These are phyloP conservation scores for Pseudomyrmex concolor DNA, from an alignment of 1,140 invertebrate genomes.

Conservation along the genomic window DNA sequence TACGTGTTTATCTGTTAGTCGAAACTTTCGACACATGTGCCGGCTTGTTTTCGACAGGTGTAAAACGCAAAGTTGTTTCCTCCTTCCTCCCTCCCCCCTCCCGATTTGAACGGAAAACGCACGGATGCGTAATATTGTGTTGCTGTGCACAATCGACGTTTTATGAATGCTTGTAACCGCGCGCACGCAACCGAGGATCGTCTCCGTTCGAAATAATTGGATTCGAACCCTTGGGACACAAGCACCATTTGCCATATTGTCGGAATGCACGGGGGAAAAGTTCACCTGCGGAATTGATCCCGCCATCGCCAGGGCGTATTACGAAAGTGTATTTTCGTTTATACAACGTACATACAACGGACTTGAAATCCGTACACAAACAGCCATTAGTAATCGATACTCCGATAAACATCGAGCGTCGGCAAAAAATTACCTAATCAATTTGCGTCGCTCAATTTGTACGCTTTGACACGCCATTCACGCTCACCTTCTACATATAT, in stretches of 20 bases:
- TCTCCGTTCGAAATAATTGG: conserved; percentile 41
- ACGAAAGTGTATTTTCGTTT: neutral
- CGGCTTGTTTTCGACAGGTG: neutral
- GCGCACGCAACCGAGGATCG: neutral
- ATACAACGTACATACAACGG: neutral
- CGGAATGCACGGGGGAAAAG: conserved; percentile 10
- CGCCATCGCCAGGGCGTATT: conserved; percentile 4
- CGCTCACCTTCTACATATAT: no score
- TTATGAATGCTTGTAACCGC: neutral
- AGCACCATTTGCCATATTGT: conserved; percentile 14
- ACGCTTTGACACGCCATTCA: neutral
- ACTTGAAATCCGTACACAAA: conserved; percentile 60
- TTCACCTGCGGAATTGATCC: neutral
- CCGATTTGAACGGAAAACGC: neutral
- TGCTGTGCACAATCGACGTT: neutral
- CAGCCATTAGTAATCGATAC: conserved; percentile 69
- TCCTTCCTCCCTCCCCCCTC: neutral
- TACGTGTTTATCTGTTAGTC: neutral
- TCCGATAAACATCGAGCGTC: conserved; percentile 56
- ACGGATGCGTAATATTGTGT: neutral
- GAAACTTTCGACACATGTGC: conserved; percentile 7
- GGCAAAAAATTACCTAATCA: conserved; percentile 59
- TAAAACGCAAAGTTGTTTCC: neutral
- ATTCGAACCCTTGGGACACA: conserved; percentile 14
- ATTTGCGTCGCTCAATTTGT: conserved; percentile 61